Conservation (phyloP, 2,888 invertebrate genomes). For the Nemotelus pantherinus region DNA sequence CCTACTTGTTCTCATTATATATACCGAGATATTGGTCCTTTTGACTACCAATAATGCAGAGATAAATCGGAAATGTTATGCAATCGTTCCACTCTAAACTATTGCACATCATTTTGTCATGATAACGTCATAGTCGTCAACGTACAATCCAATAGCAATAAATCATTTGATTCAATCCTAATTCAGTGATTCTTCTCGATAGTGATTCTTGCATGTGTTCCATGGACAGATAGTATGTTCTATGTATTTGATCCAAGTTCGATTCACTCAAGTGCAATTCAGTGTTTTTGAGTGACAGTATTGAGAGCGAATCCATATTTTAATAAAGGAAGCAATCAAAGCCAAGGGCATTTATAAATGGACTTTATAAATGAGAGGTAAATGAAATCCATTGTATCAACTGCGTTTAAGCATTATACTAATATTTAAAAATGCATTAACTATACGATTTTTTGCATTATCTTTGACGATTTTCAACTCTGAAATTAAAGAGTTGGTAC, state of each 20-base stretch:
- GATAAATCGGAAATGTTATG: slow-evolving; percentile 40
- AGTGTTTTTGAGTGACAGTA: slow-evolving; percentile 33
- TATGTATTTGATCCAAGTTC: not conserved
- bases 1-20: slow-evolving; percentile 30
- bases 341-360: not conserved
- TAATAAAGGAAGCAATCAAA: slow-evolving; percentile 40
- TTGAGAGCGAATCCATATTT: slow-evolving; percentile 35
- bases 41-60: slow-evolving; percentile 35
- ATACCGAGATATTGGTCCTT: slow-evolving; percentile 36
- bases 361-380: too few relatives aligned
- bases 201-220: too few relatives aligned
- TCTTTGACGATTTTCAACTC: too few relatives aligned
- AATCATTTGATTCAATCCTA: slow-evolving; percentile 11
- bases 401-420: too few relatives aligned
- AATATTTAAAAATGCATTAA: too few relatives aligned
- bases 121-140: not conserved
- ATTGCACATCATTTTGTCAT: slow-evolving; percentile 9
- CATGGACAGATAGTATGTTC: too few relatives aligned
- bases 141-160: not conserved
- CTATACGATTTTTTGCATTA: too few relatives aligned
- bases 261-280: not conserved
- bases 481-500: too few relatives aligned
- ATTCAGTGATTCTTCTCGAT: not conserved
- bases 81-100: slow-evolving; percentile 25
- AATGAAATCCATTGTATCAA: too few relatives aligned